Evolutionary conservation across 35 echinoderm and acorn worm species (phyloP).

Genomic region (Eucidaris tribuloides): DNA sequence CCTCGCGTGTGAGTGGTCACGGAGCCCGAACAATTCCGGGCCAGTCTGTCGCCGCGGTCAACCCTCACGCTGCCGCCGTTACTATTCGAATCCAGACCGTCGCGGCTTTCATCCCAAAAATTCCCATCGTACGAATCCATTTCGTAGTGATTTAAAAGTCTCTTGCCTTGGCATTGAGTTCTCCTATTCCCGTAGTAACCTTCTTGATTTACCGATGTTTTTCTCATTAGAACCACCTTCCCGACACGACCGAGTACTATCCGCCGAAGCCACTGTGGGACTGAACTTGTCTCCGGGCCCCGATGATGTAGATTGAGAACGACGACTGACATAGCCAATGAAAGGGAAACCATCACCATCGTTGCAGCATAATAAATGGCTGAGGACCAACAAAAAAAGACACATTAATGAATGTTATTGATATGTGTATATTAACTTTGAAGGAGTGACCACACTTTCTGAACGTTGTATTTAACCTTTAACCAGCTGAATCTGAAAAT

Average conservation of each 20-base stretch:
- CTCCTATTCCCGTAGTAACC: slow-evolving; percentile 1
- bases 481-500: no score
- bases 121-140: slow-evolving; percentile 56
- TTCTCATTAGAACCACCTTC: slow-evolving; percentile 68
- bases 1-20: slow-evolving; percentile 42
- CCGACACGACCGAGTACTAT: slow-evolving; percentile 67
- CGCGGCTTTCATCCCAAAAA: slow-evolving; percentile 3
- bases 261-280: slow-evolving; percentile 84
- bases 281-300: slow-evolving; percentile 76
- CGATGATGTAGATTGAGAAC: slow-evolving; percentile 95
- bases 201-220: slow-evolving; percentile 25
- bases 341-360: slow-evolving; percentile 98
- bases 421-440: no score
- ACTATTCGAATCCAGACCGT: background rate
- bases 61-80: slow-evolving; percentile 24
- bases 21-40: slow-evolving; percentile 48
- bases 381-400: no score
- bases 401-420: no score
- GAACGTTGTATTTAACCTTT: no score
- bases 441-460: no score
- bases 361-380: slow-evolving; percentile 96
- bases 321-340: slow-evolving; percentile 90
- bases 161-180: background rate
- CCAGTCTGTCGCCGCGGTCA: slow-evolving; percentile 44
- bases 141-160: slow-evolving; percentile 30